phyloP scores from a whole-genome alignment of 2,888 invertebrate species.

The Phragmatobia fuliginosa region DNA sequence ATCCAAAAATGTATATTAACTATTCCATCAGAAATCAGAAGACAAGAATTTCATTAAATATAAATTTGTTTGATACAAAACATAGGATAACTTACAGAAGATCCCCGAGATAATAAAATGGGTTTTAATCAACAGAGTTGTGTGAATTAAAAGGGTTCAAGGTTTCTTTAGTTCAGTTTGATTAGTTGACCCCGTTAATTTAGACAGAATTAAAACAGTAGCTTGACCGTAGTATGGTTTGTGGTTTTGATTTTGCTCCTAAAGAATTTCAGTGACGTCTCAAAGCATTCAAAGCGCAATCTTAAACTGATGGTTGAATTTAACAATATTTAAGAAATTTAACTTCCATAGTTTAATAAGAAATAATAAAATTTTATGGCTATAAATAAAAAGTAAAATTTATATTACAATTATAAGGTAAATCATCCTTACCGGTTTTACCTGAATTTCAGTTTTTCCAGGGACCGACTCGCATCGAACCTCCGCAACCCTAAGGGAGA shows the following conservation, averaged over 20 bases:
- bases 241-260: not conserved
- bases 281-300: not conserved
- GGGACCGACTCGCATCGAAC: too few relatives aligned
- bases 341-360: too few relatives aligned
- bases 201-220: not conserved
- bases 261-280: not conserved
- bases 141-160: not conserved
- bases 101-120: not conserved
- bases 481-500: too few relatives aligned
- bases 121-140: not conserved
- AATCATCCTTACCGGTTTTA: too few relatives aligned
- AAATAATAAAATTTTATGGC: too few relatives aligned
- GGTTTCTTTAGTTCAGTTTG: not conserved
- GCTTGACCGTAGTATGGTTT: not conserved
- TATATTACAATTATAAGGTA: too few relatives aligned
- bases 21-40: not conserved
- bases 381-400: too few relatives aligned
- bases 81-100: not conserved
- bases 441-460: too few relatives aligned
- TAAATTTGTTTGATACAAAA: not conserved
- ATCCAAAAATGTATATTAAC: too few relatives aligned
- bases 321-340: too few relatives aligned
- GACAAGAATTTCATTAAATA: not conserved
- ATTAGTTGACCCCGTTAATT: not conserved
- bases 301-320: too few relatives aligned